Base-by-base conservation (phyloP, 1,140 invertebrate genomes). In the Heliconius hewitsoni region DNA sequence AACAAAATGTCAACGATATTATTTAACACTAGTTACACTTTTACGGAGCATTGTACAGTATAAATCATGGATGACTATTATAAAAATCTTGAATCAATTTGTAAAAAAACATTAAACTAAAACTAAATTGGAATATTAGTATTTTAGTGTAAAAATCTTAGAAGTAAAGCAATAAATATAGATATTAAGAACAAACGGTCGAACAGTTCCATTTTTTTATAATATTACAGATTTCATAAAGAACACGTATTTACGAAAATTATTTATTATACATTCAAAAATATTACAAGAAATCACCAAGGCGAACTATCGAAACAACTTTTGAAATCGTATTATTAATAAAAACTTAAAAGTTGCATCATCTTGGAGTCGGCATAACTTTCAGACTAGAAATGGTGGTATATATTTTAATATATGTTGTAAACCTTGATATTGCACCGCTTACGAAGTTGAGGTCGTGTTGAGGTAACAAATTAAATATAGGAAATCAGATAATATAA, bases 271-370 rank as follows among this genome's bases (percentile, higher is more conserved):
- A 79, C 76, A 74, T 82, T 73, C 74, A 76, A 66, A 76, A 82
- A 71, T 81, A 77, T 79, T 72, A n/a, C 78, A 76, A 82, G 81
- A 82, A 84, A 75, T 73, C 57, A 76, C 52, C 82, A 84, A 84
- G 81, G 78, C 71, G 55, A 84, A 75, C 60, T 71, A 66, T 77
- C 27, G 79, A 82, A 84, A 84, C 80, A 50, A 84, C 80, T 86
- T 83, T 86, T 79, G 77, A 83, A 82, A 82, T 78, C 73, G 77
- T 79, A 77, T 80, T 77, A 81, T 81, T 86, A 82, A 79, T 82
- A 77, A 81, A 82, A 77, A 73, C 30, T 71, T 76, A 85, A 75
- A 42, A 50, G 73, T 87, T 85, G 83, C 85, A 79, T 86, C 83
- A 87, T 71, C 52, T 74, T 77, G 50, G 70, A 76, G 60, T 71